Evolutionary conservation across 2,113 vertebrate genomes (phyloP).

Genomic region (Corapipo altera): DNA sequence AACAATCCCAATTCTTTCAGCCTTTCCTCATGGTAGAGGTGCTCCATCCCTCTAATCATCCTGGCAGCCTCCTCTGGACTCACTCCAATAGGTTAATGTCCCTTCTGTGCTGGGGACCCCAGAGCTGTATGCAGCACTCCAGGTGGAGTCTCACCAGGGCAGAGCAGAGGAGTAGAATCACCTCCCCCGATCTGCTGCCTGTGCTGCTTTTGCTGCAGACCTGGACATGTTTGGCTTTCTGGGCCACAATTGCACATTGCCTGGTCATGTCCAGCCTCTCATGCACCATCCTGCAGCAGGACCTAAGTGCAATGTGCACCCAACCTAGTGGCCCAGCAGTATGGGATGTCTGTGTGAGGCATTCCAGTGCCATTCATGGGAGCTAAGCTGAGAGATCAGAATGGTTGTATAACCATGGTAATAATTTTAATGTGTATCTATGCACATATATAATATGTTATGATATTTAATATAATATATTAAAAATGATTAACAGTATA

Average conservation of each 20-base stretch:
- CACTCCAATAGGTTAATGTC: rapidly evolving
- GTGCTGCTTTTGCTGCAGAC: rapidly evolving
- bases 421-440: background rate
- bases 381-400: background rate
- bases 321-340: background rate
- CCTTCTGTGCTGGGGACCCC: background rate
- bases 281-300: background rate
- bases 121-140: background rate
- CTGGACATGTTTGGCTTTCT: background rate
- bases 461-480: no score
- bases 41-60: background rate
- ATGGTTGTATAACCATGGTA: background rate
- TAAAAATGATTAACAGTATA: background rate
- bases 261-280: background rate
- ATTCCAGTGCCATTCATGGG: background rate
- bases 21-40: background rate
- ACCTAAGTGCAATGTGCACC: rapidly evolving
- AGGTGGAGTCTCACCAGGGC: background rate
- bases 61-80: background rate
- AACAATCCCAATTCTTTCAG: background rate
- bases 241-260: background rate
- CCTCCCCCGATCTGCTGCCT: background rate
- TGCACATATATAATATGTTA: no score
- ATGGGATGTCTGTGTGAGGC: background rate
- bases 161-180: background rate